Percentiles rank a stretch among this genome's conserved stretches.
These are phyloP conservation scores for Embiotoca jacksoni DNA, from an alignment of 2,113 vertebrate genomes.

Conservation along the genomic window DNA sequence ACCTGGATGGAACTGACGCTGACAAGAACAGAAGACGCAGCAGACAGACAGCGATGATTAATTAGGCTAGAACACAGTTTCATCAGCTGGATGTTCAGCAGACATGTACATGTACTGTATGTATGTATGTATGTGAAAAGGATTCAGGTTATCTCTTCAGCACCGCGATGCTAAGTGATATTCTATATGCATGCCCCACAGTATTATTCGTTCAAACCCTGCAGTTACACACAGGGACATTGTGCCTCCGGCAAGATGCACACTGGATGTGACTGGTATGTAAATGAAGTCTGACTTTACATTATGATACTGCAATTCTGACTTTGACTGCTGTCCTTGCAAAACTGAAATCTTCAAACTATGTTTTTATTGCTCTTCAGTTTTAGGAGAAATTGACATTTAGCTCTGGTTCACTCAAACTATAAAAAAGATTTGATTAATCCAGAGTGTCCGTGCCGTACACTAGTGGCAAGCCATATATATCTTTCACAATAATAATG, in stretches of 20 bases:
- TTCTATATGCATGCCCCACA: slow-evolving; percentile 29
- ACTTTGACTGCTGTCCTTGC: slow-evolving; percentile 55
- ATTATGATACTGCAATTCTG: slow-evolving; percentile 23
- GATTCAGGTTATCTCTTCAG: slow-evolving; percentile 14
- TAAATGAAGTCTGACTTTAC: slow-evolving; percentile 50
- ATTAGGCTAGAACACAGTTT: not conserved
- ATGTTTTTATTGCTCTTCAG: not conserved
- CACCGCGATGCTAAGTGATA: slow-evolving; percentile 19
- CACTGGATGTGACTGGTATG: slow-evolving; percentile 46
- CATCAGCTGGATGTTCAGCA: slow-evolving; percentile 17
- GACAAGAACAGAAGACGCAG: not conserved
- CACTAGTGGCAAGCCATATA: too few species aligned
- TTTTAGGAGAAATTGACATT: not conserved
- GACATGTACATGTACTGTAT: not conserved
- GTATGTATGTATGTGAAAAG: slow-evolving; percentile 1
- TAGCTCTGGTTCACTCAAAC: not conserved
- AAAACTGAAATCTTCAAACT: slow-evolving; percentile 17
- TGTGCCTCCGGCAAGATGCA: slow-evolving; percentile 47
- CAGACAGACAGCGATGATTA: not conserved
- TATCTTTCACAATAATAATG: too few species aligned
- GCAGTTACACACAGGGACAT: slow-evolving; percentile 32
- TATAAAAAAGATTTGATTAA: not conserved
- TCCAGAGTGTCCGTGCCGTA: not conserved
- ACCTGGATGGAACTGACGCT: not conserved
- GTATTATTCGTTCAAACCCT: slow-evolving; percentile 33